These are phyloP conservation scores for Phrixothrix hirtus DNA, from an alignment of 2,888 invertebrate genomes.

Conservation along the genomic window DNA sequence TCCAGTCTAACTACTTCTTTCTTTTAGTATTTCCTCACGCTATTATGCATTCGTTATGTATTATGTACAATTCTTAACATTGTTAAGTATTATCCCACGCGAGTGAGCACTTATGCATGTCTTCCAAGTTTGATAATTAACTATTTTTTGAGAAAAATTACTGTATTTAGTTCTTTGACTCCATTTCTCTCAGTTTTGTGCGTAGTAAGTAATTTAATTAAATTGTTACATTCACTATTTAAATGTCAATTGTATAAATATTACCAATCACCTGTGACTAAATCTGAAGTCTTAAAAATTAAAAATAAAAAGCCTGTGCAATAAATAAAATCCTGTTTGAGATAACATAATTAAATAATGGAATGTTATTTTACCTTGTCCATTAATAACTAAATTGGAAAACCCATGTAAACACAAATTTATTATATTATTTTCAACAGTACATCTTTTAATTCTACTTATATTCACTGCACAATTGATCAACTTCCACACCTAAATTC, in stretches of 20 bases:
- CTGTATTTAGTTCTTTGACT: conserved; percentile 7
- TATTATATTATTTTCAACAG: conserved; percentile 5
- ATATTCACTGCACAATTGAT: conserved; percentile 24
- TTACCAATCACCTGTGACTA: too few species aligned
- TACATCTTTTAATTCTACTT: conserved; percentile 17
- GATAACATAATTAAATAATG: not conserved
- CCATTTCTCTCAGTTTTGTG: not conserved
- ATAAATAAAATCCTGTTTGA: not conserved
- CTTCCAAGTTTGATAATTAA: conserved; percentile 1
- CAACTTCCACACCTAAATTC: conserved; percentile 36
- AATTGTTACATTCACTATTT: not conserved
- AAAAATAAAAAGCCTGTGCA: too few species aligned
- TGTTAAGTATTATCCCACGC: conserved; percentile 8
- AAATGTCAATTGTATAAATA: too few species aligned
- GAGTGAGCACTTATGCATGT: conserved; percentile 1
- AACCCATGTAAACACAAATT: too few species aligned
- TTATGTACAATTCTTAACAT: conserved; percentile 5
- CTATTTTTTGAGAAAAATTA: not conserved
- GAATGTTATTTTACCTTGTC: not conserved
- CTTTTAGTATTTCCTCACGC: conserved; percentile 4
- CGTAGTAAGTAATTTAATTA: not conserved
- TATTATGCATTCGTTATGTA: conserved; percentile 3
- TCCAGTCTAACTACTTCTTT: not conserved
- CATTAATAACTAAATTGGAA: not conserved
- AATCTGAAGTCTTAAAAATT: too few species aligned